Evolutionary conservation across 2,113 vertebrate genomes (phyloP), one percentile per base, ranked within the genome.

Genomic region (Ammospiza nelsoni): DNA sequence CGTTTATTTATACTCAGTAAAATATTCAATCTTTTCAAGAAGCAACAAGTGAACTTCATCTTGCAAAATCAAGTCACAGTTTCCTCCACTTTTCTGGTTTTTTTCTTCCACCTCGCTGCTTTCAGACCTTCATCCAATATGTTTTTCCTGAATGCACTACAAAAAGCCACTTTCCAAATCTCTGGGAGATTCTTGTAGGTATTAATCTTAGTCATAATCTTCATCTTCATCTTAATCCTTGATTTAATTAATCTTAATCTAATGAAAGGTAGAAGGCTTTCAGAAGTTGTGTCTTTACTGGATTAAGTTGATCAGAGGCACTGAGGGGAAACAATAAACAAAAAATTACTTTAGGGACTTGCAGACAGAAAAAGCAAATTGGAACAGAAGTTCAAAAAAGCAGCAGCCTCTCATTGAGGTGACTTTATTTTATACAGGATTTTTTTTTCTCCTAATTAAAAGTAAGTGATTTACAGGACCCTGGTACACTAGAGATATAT

Each of bases 81-180:
- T 65, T 68, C 33, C 2, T 27, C 4, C 14, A 20, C 5, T 1
- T 62, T 35, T 55, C 33, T 15, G 1, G 0, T 41, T 39, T 63
- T 72, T 62, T 66, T 31, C 20, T 72, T 2, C 2, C 3, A 5
- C n/a, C 4, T 78, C 11, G 11, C 9, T n/a, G 2, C 73, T 68
- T 59, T 23, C 31, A 49, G 31, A 44, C 37, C 6, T 65, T 65
- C 11, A 48, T 44, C 12, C 6, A 41, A 17, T 2, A 52, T 8
- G 3, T 13, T 72, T 4, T 20, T 93, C n/a, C 69, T 65, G 9
- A 87, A 57, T 39, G 9, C 66, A 6, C 4, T 59, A 15, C 31
- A 35, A 29, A 49, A 73, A 69, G 4, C 20, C 0, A 19, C 10
- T 68, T 68, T 23, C 9, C 67, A 41, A 78, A 77, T 62, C 25